Evolutionary conservation across 2,113 vertebrate genomes (phyloP).

Genomic region (Gambusia affinis): DNA sequence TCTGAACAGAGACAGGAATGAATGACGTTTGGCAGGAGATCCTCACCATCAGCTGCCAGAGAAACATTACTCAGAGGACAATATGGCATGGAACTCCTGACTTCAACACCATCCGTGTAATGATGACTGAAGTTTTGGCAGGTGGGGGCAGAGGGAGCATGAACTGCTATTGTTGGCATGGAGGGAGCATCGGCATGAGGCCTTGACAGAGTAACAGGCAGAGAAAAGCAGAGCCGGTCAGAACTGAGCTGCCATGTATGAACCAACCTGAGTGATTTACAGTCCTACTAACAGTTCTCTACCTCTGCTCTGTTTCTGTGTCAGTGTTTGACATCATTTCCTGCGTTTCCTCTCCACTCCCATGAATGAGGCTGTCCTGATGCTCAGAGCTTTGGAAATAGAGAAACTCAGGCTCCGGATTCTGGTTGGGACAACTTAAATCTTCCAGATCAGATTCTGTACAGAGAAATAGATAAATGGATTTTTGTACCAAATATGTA

Average conservation of each 20-base stretch:
- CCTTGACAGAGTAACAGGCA: conserved; percentile 38
- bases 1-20: conserved; percentile 3
- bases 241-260: not conserved
- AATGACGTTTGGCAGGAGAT: not conserved
- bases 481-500: not conserved
- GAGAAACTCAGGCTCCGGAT: conserved; percentile 49
- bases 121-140: conserved; percentile 51
- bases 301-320: conserved; percentile 30
- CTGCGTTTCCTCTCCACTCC: conserved; percentile 1
- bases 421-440: conserved; percentile 16
- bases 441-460: conserved; percentile 38
- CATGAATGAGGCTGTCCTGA: conserved; percentile 11
- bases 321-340: conserved; percentile 5
- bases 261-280: not conserved
- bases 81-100: conserved; percentile 18
- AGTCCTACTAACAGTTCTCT: not conserved
- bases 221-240: conserved; percentile 12
- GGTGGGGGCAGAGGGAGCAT: conserved; percentile 3
- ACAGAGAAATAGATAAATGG: not conserved
- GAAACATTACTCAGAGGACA: conserved; percentile 24
- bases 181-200: conserved; percentile 3
- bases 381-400: conserved; percentile 37
- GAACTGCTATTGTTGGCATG: conserved; percentile 11
- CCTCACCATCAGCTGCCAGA: conserved; percentile 53
- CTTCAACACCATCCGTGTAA: conserved; percentile 47